Base-by-base conservation (phyloP, 2,113 vertebrate genomes). In the Uropsilus gracilis region DNA sequence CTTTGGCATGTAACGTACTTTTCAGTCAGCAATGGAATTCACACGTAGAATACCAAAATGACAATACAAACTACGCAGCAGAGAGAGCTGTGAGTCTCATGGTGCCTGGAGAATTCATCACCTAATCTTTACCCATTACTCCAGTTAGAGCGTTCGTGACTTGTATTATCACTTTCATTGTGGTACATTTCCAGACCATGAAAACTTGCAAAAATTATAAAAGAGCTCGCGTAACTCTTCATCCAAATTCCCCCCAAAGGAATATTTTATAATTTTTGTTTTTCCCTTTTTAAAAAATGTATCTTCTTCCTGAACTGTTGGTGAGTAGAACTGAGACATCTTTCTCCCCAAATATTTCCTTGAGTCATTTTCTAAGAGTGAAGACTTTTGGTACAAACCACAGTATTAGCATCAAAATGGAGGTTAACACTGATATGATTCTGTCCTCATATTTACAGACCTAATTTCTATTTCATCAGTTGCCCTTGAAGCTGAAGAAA, bases 141-240 rank as follows among this genome's bases (percentile, higher is more conserved):
- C 48, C 50, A 75, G 30, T 59, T 89, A 18, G 68, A 72, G 20
- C 8, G 57, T 53, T 71, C 34, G 50, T 86, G 26, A 75, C 59
- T 88, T 90, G 91, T 61, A 86, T 34, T 78, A 86, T 82, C 48
- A 82, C 30, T 55, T 80, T 82, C 44, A 85, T 82, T 73, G 87
- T 92, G 78, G 68, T n/a, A 68, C 94, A 83, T 84, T 85, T 90
- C 90, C 32, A 53, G 78, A 85, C 39, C 55, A 61, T 85, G 55
- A 95, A 89, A 89, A 83, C 28, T 46, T 72, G 32, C 14, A 71
- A 90, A 92, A 90, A 81, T 50, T 53, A 30, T 81, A 75, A 68
- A 85, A 57, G 53, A 89, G 76, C 32, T 78, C 50, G n/a, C 32
- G 78, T 53, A 55, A 63, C 16, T 24, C 12, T 71, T 87, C 20